These are phyloP conservation scores for Lissonota sp. DNA, from an alignment of 2,888 invertebrate genomes.

Conservation along the genomic window DNA sequence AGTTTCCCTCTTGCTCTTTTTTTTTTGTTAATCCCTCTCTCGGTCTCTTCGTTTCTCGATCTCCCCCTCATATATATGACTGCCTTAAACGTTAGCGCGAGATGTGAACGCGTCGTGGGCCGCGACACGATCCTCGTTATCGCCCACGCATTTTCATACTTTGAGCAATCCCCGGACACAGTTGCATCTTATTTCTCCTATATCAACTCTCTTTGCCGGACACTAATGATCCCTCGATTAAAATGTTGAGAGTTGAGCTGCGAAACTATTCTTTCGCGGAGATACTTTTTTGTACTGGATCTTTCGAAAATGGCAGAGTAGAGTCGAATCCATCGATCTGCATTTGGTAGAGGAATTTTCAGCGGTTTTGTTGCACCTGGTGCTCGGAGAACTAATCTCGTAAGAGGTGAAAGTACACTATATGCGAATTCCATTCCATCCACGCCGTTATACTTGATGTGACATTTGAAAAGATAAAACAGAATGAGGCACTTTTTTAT, in stretches of 20 bases:
- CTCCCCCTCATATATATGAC: conserved; percentile 34
- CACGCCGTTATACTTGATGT: conserved; percentile 12
- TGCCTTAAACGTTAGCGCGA: conserved; percentile 39
- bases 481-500: conserved; percentile 15
- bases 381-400: conserved; percentile 28
- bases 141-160: conserved; percentile 49
- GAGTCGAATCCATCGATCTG: conserved; percentile 4
- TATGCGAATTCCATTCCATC: conserved; percentile 38
- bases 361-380: conserved; percentile 35
- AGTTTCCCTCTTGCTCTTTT: conserved; percentile 24
- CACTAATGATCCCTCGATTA: conserved; percentile 48
- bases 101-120: conserved; percentile 50
- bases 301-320: too few species aligned
- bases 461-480: conserved; percentile 1
- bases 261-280: too few species aligned
- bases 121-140: conserved; percentile 62
- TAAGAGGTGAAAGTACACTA: conserved; percentile 54
- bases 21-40: conserved; percentile 61
- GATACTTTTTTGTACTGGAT: too few species aligned
- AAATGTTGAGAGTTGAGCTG: background rate
- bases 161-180: too few species aligned
- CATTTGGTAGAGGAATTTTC: background rate
- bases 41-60: conserved; percentile 48
- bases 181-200: conserved; percentile 19
- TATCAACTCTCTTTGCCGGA: conserved; percentile 18